Percentiles rank a stretch among this genome's conserved stretches.
phyloP scores from a whole-genome alignment of 2,888 invertebrate genomes.

The Muschampia plurimacula region DNA sequence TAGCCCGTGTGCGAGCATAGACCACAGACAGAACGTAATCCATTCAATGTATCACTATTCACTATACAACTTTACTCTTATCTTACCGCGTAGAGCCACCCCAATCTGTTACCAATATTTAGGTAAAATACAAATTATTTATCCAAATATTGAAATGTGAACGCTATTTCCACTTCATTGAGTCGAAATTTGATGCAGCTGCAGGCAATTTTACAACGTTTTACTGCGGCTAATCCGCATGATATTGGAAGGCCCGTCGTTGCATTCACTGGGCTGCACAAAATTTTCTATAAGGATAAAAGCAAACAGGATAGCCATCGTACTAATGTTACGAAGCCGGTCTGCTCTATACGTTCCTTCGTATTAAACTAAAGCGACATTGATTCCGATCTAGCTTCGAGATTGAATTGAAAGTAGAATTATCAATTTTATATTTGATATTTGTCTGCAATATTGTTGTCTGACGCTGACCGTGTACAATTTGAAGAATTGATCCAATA shows the following conservation, averaged over 20 bases:
- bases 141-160: conserved; percentile 53
- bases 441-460: conserved; percentile 30
- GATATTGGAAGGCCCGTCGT: conserved; percentile 83
- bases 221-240: conserved; percentile 77
- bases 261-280: conserved; percentile 83
- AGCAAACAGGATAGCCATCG: conserved; percentile 84
- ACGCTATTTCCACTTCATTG: conserved; percentile 55
- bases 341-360: conserved; percentile 40
- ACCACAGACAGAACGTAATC: conserved; percentile 68
- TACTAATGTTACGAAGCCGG: conserved; percentile 68
- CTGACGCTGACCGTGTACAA: conserved; percentile 24
- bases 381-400: conserved; percentile 34
- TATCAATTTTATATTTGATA: conserved; percentile 28
- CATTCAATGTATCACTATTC: conserved; percentile 82
- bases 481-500: conserved; percentile 24
- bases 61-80: conserved; percentile 75
- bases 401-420: conserved; percentile 31
- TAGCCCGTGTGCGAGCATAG: conserved; percentile 53
- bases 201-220: conserved; percentile 70
- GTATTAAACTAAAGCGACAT: conserved; percentile 34
- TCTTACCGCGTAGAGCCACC: conserved; percentile 76
- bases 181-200: conserved; percentile 56
- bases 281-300: conserved; percentile 86
- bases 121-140: conserved; percentile 80
- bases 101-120: conserved; percentile 84